A percentile compares a stretch with the other conserved stretches of the same genome.
Evolutionary conservation across 1,140 invertebrate genomes (phyloP).

Genomic region (Drosophila arawakana): DNA sequence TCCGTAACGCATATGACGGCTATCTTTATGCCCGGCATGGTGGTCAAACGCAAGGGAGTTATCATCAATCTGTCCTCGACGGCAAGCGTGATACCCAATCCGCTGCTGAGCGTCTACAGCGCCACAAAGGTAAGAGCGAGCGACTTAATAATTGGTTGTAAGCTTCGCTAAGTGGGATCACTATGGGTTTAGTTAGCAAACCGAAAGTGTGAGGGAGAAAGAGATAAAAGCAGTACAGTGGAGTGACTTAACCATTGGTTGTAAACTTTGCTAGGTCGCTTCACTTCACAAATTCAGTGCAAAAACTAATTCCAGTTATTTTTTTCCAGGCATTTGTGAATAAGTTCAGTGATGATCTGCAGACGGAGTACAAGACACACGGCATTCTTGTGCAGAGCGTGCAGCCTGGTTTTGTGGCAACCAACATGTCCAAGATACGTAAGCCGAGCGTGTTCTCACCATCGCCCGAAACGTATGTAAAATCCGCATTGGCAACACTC

Average conservation of each 20-base stretch:
- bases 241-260: no score
- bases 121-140: conserved; percentile 91
- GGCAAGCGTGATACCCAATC: conserved; percentile 91
- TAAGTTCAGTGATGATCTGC: conserved; percentile 92
- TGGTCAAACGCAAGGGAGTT: conserved; percentile 92
- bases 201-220: no score
- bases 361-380: conserved; percentile 90
- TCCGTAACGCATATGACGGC: conserved; percentile 93
- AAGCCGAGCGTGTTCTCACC: conserved; percentile 92
- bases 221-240: no score
- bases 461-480: conserved; percentile 91
- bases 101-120: conserved; percentile 94
- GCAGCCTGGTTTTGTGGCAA: conserved; percentile 94
- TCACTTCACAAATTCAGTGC: no score
- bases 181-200: no score
- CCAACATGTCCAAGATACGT: conserved; percentile 96
- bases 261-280: no score
- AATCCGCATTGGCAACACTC: conserved; percentile 90
- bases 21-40: conserved; percentile 95
- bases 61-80: conserved; percentile 97
- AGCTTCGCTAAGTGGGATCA: no score
- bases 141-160: no score
- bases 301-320: background rate
- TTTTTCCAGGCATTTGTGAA: conserved; percentile 90
- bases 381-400: conserved; percentile 95